phyloP scores from a whole-genome alignment of 2,797 vertebrate species.

The Helostoma temminkii region DNA sequence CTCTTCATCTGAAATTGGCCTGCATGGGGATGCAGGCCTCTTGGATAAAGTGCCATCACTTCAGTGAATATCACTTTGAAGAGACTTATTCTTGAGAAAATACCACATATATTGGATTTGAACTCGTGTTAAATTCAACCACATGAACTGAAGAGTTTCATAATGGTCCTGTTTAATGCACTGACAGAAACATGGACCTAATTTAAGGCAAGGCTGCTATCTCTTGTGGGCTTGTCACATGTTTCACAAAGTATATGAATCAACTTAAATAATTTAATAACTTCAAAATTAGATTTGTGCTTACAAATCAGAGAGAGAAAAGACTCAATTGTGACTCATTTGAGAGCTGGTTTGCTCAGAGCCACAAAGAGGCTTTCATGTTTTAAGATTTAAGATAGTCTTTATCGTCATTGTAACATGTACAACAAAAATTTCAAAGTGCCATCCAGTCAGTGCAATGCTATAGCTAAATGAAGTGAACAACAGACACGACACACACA shows the following conservation, averaged over 20 bases:
- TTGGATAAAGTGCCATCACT: slow-evolving; percentile 46
- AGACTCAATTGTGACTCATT: slow-evolving; percentile 42
- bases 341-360: slow-evolving; percentile 19
- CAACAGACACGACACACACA: too few species aligned
- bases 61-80: slow-evolving; percentile 64
- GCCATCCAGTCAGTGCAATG: too few species aligned
- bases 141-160: slow-evolving; percentile 58
- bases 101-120: slow-evolving; percentile 71
- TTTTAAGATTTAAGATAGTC: too few species aligned
- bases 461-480: too few species aligned
- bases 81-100: slow-evolving; percentile 75
- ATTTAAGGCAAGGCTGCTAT: slow-evolving; percentile 26
- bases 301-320: slow-evolving; percentile 33
- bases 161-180: slow-evolving; percentile 44
- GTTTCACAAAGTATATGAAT: slow-evolving; percentile 64
- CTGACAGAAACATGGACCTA: slow-evolving; percentile 43
- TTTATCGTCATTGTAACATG: too few species aligned
- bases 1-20: slow-evolving; percentile 41
- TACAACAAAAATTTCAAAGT: too few species aligned
- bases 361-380: slow-evolving; percentile 5
- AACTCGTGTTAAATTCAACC: slow-evolving; percentile 60
- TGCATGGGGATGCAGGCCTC: slow-evolving; percentile 22
- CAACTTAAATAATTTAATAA: slow-evolving; percentile 61
- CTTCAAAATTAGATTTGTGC: slow-evolving; percentile 54
- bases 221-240: slow-evolving; percentile 60